Evolutionary conservation across 2,888 invertebrate genomes (phyloP).

Genomic region (Thera obeliscata): DNA sequence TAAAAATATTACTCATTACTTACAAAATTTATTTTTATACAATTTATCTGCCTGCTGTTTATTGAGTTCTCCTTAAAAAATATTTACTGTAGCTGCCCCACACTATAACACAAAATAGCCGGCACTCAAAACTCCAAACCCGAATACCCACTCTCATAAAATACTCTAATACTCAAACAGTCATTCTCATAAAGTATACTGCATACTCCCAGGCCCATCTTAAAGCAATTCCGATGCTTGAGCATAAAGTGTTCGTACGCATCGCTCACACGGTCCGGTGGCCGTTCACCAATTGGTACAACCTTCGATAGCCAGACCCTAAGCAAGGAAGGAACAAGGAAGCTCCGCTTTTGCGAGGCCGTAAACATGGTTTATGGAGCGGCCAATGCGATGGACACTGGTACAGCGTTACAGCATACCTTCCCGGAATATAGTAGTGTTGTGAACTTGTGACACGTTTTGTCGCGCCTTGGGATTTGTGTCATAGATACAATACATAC

Average conservation of each 20-base stretch:
- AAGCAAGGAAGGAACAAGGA: slow-evolving; percentile 56
- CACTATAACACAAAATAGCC: slow-evolving; percentile 8
- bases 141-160: background rate
- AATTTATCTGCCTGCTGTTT: background rate
- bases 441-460: slow-evolving; percentile 10
- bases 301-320: slow-evolving; percentile 48
- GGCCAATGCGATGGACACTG: slow-evolving; percentile 48
- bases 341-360: slow-evolving; percentile 58
- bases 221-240: slow-evolving; percentile 23
- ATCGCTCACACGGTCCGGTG: slow-evolving; percentile 48
- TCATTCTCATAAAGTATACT: slow-evolving; percentile 18
- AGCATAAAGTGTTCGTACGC: slow-evolving; percentile 18
- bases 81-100: too few species aligned
- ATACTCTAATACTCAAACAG: slow-evolving; percentile 5
- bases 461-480: background rate
- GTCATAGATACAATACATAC: background rate
- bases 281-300: slow-evolving; percentile 54
- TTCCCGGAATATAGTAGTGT: slow-evolving; percentile 5
- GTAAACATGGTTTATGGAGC: slow-evolving; percentile 64
- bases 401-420: slow-evolving; percentile 2
- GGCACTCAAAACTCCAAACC: slow-evolving; percentile 12
- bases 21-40: too few species aligned
- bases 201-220: slow-evolving; percentile 16
- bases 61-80: too few species aligned
- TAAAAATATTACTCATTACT: too few species aligned